Conservation (phyloP, 1,140 invertebrate genomes). For the Pseudomyrmex pallidus region DNA sequence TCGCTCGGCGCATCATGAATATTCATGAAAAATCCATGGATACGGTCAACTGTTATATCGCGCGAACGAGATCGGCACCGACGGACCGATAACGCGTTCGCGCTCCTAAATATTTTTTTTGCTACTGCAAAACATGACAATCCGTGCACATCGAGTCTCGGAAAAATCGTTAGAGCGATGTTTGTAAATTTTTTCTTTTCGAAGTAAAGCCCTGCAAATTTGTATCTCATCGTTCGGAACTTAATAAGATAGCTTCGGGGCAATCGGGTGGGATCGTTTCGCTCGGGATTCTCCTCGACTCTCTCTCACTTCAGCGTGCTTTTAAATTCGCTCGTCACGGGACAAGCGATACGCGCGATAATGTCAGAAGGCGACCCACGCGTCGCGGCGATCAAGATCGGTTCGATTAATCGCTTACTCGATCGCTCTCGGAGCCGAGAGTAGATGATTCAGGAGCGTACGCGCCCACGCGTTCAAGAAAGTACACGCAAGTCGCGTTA, state of each 20-base stretch:
- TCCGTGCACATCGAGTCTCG: neutral
- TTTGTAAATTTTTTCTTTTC: slow-evolving; percentile 24
- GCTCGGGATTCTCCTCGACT: too few relatives aligned
- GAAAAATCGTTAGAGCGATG: slow-evolving; percentile 15
- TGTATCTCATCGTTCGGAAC: slow-evolving; percentile 25
- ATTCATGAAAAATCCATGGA: slow-evolving; percentile 72
- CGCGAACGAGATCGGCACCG: slow-evolving; percentile 66
- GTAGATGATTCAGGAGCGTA: slow-evolving; percentile 48
- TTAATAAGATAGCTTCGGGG: slow-evolving; percentile 39
- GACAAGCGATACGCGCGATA: slow-evolving; percentile 45
- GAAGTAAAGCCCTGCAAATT: slow-evolving; percentile 1
- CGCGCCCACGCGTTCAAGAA: slow-evolving; percentile 57
- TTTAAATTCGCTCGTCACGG: slow-evolving; percentile 35
- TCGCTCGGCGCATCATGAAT: slow-evolving; percentile 63
- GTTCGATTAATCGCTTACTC: slow-evolving; percentile 67
- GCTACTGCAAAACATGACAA: slow-evolving; percentile 11
- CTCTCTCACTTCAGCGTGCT: neutral
- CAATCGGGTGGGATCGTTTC: slow-evolving; percentile 7
- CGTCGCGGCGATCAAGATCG: slow-evolving; percentile 66
- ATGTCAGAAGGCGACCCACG: slow-evolving; percentile 53
- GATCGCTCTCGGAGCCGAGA: slow-evolving; percentile 51
- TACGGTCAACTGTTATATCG: slow-evolving; percentile 66
- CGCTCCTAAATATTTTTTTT: slow-evolving; percentile 39
- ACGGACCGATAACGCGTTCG: slow-evolving; percentile 60
- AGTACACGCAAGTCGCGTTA: slow-evolving; percentile 25